Conservation (phyloP, 2,888 invertebrate genomes). For the Idaea dimidiata region DNA sequence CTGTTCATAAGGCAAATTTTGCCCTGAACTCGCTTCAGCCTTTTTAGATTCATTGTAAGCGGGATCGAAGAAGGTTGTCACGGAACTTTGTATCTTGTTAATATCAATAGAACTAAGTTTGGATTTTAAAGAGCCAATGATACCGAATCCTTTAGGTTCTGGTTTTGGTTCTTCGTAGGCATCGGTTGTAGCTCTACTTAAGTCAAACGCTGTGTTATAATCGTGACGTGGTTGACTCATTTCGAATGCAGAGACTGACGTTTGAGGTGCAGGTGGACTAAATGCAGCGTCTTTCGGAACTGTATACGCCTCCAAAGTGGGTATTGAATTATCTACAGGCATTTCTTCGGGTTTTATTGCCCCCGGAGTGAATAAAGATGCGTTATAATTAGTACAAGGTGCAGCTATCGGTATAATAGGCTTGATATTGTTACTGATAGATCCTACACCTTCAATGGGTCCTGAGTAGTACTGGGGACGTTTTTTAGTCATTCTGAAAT, state of each 20-base stretch:
- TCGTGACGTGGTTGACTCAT: conserved; percentile 30
- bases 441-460: conserved; percentile 68
- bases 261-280: conserved; percentile 20
- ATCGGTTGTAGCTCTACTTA: conserved; percentile 57
- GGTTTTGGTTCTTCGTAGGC: conserved; percentile 44
- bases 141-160: conserved; percentile 60
- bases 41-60: conserved; percentile 55
- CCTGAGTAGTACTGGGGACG: conserved; percentile 74
- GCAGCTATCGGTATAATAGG: conserved; percentile 51
- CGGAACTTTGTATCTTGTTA: conserved; percentile 70
- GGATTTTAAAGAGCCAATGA: conserved; percentile 73
- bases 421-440: conserved; percentile 64
- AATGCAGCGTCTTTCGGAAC: not conserved
- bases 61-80: conserved; percentile 75
- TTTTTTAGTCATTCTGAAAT: conserved; percentile 67
- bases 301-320: conserved; percentile 13
- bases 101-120: conserved; percentile 69
- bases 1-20: conserved; percentile 33
- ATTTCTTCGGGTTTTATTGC: conserved; percentile 13
- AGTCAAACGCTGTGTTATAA: conserved; percentile 60
- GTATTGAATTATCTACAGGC: conserved; percentile 8
- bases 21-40: conserved; percentile 29
- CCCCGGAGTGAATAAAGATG: conserved; percentile 57
- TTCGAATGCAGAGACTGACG: conserved; percentile 28
- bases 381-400: conserved; percentile 43